These are phyloP conservation scores for Rhyacichthys aspro DNA, from an alignment of 2,797 vertebrate species.

Conservation along the genomic window DNA sequence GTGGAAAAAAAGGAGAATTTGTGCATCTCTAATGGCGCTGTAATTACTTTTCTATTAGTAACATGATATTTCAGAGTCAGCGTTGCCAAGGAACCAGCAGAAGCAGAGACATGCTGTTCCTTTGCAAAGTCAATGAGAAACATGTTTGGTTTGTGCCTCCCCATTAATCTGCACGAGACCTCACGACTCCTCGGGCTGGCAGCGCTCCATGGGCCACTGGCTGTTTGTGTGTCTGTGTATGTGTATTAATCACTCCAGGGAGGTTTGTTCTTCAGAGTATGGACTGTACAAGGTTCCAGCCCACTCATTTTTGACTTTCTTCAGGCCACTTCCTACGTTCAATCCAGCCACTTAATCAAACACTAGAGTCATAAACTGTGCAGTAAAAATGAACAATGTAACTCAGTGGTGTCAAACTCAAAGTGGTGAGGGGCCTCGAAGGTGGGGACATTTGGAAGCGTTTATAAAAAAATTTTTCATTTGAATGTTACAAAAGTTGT, in stretches of 20 bases:
- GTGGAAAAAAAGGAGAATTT: slow-evolving; percentile 59
- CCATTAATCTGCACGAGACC: slow-evolving; percentile 77
- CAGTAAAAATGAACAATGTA: too few relatives aligned
- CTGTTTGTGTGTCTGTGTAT: slow-evolving; percentile 46
- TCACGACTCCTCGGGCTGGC: slow-evolving; percentile 69
- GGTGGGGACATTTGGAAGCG: too few relatives aligned
- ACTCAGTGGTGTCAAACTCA: too few relatives aligned
- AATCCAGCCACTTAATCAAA: too few relatives aligned
- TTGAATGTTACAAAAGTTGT: too few relatives aligned
- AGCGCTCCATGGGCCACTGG: slow-evolving; percentile 54
- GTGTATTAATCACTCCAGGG: slow-evolving; percentile 21
- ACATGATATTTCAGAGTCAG: slow-evolving; percentile 62
- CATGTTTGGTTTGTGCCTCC: slow-evolving; percentile 72
- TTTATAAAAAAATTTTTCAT: too few relatives aligned
- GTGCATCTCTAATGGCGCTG: slow-evolving; percentile 64
- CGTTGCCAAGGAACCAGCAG: slow-evolving; percentile 69
- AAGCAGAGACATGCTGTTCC: slow-evolving; percentile 63
- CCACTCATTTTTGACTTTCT: not conserved
- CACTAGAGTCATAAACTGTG: too few relatives aligned
- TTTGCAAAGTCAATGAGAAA: slow-evolving; percentile 75
- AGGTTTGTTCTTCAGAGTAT: slow-evolving; percentile 23
- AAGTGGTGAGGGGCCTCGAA: too few relatives aligned
- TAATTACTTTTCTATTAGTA: slow-evolving; percentile 76
- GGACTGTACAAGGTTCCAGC: slow-evolving; percentile 18
- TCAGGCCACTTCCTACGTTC: too few relatives aligned